Evolutionary conservation across 1,140 invertebrate genomes (phyloP).

Genomic region (Drosophila athabasca): DNA sequence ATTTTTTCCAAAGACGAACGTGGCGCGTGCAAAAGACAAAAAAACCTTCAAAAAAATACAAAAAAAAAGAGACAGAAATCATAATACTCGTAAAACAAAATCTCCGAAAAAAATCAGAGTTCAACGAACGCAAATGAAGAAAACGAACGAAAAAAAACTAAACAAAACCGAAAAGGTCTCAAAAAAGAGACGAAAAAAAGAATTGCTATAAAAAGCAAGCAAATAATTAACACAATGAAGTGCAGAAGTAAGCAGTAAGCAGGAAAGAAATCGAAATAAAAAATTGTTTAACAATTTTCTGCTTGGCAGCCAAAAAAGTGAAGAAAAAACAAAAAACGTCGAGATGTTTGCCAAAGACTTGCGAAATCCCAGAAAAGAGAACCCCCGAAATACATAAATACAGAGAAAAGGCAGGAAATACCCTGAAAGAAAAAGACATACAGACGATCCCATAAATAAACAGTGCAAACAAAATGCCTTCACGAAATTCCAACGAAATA

Average conservation of each 20-base stretch:
- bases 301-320: constrained; percentile 32
- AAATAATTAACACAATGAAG: constrained; percentile 63
- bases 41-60: not conserved
- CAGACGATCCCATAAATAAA: constrained; percentile 6
- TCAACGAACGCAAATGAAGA: constrained; percentile 54
- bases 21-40: constrained; percentile 53
- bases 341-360: constrained; percentile 52
- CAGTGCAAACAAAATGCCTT: constrained; percentile 8
- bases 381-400: not conserved
- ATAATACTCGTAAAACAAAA: constrained; percentile 40
- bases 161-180: constrained; percentile 37
- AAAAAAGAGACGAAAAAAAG: constrained; percentile 35
- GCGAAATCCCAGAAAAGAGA: constrained; percentile 21
- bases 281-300: constrained; percentile 45
- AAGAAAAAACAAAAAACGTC: constrained; percentile 33
- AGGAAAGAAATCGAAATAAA: constrained; percentile 35
- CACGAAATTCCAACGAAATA: constrained; percentile 45
- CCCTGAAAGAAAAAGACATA: constrained; percentile 3
- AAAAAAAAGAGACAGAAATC: constrained; percentile 4
- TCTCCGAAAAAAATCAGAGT: constrained; percentile 45
- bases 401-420: constrained; percentile 1
- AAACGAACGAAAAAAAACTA: constrained; percentile 17
- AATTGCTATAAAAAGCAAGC: constrained; percentile 42
- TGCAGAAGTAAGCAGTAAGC: constrained; percentile 45
- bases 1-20: constrained; percentile 34